Base-by-base conservation (phyloP, 1,140 invertebrate species). In the Pogonomyrmex californicus region DNA sequence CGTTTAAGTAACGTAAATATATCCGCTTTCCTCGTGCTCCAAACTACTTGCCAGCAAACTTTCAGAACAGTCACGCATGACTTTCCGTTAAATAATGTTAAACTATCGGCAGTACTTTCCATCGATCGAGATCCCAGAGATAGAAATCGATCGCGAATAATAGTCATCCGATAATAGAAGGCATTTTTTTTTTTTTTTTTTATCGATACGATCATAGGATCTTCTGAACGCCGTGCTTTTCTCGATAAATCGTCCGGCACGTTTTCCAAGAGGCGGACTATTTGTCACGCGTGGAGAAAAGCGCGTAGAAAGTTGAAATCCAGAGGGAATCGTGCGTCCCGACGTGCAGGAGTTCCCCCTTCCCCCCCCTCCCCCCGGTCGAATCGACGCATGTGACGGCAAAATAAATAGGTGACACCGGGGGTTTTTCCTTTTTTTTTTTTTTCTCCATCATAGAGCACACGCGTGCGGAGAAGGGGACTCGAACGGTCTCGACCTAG, bases 341-440 rank as follows among this genome's bases (percentile, higher is more conserved):
- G 17, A 23, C 38, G 14, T 4, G 23, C 23, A 23, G 10, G 47
- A 58, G 54, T 30, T 71, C 14, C 51, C 14, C 1, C 33, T 0
- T 23, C 23, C 23, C 23, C 23, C 23, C 23, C 23, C 23, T 23
- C 23, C 23, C 23, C 23, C 23, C 23, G 23, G 14, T 36, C 71
- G n/a, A 77, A 54, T 44, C 54, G 56, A 30, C 63, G 63, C 41
- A 79, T 58, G 38, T 47, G 77, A 77, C 77, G 90, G 87, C 88
- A 88, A 92, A 90, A 88, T 86, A 91, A 91, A 91, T 75, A 88
- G 76, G 47, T 85, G 90, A 90, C 88, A 77, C 88, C 83, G 65
- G 85, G 73, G 82, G 0, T 23, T 23, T 23, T 23, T 23, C 23
- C 23, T 89, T 92, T 44, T 66, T 47, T 63, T 30, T 17, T 68